Evolutionary conservation across 1,140 invertebrate species (phyloP).

Genomic region (Temnothorax nylanderi): DNA sequence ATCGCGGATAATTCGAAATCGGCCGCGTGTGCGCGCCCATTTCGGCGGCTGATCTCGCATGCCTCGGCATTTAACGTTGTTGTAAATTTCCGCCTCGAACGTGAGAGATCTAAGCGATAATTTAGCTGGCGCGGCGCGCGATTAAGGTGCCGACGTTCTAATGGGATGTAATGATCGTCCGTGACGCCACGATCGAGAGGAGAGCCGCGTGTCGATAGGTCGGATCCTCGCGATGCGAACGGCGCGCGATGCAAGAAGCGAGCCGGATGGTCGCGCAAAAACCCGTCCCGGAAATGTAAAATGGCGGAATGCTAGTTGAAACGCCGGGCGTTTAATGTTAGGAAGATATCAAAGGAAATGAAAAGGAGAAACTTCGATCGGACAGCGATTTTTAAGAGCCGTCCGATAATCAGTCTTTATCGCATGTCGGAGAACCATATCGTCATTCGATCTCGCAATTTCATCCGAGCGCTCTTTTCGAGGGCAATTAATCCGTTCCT

Average conservation of each 20-base stretch:
- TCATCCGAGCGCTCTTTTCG: not conserved
- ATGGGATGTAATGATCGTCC: conserved; percentile 68
- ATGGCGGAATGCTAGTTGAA: not conserved
- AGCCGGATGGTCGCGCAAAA: not conserved
- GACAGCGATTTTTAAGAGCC: not conserved
- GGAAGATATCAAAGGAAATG: not conserved
- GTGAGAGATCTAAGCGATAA: conserved; percentile 70
- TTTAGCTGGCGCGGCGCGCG: conserved; percentile 61
- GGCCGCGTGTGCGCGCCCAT: conserved; percentile 38
- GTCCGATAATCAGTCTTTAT: not conserved
- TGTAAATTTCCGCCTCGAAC: conserved; percentile 71
- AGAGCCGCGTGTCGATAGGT: conserved; percentile 25
- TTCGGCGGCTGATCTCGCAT: conserved; percentile 28
- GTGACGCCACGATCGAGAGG: conserved; percentile 10
- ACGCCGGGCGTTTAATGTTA: not conserved
- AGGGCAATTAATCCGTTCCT: conserved; percentile 37
- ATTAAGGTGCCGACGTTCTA: conserved; percentile 73
- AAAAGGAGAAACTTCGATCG: not conserved
- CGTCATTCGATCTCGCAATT: not conserved
- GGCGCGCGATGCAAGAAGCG: not conserved
- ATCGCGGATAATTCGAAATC: conserved; percentile 73
- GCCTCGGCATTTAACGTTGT: conserved; percentile 69
- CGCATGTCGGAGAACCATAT: not conserved
- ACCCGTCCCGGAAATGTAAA: conserved; percentile 18
- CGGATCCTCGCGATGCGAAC: not conserved